A percentile compares a stretch with the other conserved stretches of the same genome.
Conservation (phyloP, 2,888 invertebrate genomes). For the Abrostola tripartita region DNA sequence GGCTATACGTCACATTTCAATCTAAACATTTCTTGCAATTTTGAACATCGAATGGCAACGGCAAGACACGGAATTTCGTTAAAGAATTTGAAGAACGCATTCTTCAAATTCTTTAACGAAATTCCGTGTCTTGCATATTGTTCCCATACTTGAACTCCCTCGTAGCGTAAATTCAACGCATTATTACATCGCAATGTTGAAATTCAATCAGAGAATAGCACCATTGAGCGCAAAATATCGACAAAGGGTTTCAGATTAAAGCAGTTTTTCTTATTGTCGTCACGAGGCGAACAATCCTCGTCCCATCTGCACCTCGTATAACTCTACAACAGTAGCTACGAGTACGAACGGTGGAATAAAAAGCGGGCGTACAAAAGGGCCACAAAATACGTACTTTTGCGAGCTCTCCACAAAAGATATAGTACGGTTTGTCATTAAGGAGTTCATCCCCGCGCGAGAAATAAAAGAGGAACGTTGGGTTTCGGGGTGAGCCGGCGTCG, state of each 20-base stretch:
- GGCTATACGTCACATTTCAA: constrained; percentile 4
- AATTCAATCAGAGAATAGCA: constrained; percentile 63
- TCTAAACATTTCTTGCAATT: constrained; percentile 22
- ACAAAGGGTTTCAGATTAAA: constrained; percentile 72
- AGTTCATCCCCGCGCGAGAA: constrained; percentile 89
- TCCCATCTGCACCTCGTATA: constrained; percentile 71
- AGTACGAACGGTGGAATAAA: constrained; percentile 77
- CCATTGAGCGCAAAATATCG: constrained; percentile 61
- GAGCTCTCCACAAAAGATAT: constrained; percentile 88
- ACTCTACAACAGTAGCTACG: constrained; percentile 65
- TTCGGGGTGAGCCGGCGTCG: constrained; percentile 71
- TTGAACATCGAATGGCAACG: constrained; percentile 17
- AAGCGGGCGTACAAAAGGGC: constrained; percentile 86
- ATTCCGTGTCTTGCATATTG: constrained; percentile 20
- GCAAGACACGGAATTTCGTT: constrained; percentile 18
- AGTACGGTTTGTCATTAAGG: constrained; percentile 89
- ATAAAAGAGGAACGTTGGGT: constrained; percentile 86
- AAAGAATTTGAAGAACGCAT: constrained; percentile 24
- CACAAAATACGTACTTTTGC: constrained; percentile 88
- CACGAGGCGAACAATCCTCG: constrained; percentile 70
- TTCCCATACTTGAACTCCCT: constrained; percentile 28
- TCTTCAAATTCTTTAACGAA: constrained; percentile 27
- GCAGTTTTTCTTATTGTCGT: constrained; percentile 75
- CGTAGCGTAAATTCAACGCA: constrained; percentile 32
- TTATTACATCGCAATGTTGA: constrained; percentile 54